phyloP scores from a whole-genome alignment of 2,888 invertebrate genomes.

The Hypena proboscidalis region DNA sequence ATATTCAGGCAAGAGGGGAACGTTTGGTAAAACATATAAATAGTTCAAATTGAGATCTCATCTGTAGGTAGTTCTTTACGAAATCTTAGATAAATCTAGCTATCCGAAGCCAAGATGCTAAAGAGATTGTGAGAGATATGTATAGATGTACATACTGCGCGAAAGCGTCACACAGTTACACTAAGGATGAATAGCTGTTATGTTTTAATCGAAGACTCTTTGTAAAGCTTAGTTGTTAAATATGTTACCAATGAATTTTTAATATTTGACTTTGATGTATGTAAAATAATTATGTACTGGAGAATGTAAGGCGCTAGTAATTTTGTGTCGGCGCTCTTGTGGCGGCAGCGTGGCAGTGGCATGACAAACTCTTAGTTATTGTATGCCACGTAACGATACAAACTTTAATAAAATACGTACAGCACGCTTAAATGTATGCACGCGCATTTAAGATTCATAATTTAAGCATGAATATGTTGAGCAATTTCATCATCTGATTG shows the following conservation, averaged over 20 bases:
- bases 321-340: too few relatives aligned
- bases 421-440: too few relatives aligned
- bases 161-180: conserved; percentile 36
- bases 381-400: too few relatives aligned
- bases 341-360: too few relatives aligned
- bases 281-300: conserved; percentile 42
- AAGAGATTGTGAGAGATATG: conserved; percentile 61
- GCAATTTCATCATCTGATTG: too few relatives aligned
- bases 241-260: conserved; percentile 83
- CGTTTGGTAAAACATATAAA: conserved; percentile 75
- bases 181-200: conserved; percentile 42
- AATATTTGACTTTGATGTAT: conserved; percentile 64
- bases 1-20: conserved; percentile 62
- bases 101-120: conserved; percentile 82
- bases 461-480: too few relatives aligned
- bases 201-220: conserved; percentile 65
- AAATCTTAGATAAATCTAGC: conserved; percentile 77
- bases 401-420: too few relatives aligned
- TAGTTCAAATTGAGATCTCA: conserved; percentile 85
- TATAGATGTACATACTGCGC: conserved; percentile 47
- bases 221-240: conserved; percentile 74
- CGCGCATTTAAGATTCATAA: too few relatives aligned
- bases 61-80: conserved; percentile 78
- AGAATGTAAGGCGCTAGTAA: too few relatives aligned
- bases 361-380: too few relatives aligned